Conservation (phyloP, 2,797 vertebrate genomes). For the Myripristis murdjan region DNA sequence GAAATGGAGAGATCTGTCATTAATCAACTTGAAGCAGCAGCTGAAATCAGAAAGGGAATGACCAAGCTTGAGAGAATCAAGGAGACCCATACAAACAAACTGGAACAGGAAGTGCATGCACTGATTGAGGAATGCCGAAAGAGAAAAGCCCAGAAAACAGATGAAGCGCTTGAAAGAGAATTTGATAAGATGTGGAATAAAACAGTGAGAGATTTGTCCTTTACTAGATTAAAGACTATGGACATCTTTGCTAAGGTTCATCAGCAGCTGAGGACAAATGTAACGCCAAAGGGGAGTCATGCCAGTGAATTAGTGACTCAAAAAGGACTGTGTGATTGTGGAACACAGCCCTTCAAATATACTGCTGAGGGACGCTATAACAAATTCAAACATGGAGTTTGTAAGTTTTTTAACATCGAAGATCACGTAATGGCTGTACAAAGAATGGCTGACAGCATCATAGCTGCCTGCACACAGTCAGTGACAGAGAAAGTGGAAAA, state of each 20-base stretch:
- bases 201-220: slow-evolving; percentile 21
- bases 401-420: fast-evolving
- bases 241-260: slow-evolving; percentile 31
- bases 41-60: slow-evolving; percentile 63
- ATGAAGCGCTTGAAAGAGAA: too few relatives aligned
- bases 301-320: slow-evolving; percentile 33
- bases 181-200: slow-evolving; percentile 77
- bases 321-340: background rate
- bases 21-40: slow-evolving; percentile 45
- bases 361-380: fast-evolving
- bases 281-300: slow-evolving; percentile 42
- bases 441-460: slow-evolving; percentile 45
- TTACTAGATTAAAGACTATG: background rate
- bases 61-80: slow-evolving; percentile 61
- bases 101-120: slow-evolving; percentile 51
- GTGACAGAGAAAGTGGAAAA: too few relatives aligned
- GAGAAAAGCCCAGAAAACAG: slow-evolving; percentile 5
- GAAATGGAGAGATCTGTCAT: slow-evolving; percentile 57
- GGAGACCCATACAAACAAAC: slow-evolving; percentile 45
- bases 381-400: fast-evolving
- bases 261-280: slow-evolving; percentile 43
- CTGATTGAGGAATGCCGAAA: slow-evolving; percentile 59
- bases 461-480: slow-evolving; percentile 29
- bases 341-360: slow-evolving; percentile 13
- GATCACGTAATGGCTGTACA: slow-evolving; percentile 9